Percentiles rank a stretch among this genome's conserved stretches.
Conservation (phyloP, 2,797 vertebrate species). For the Enteromius argenteus region DNA sequence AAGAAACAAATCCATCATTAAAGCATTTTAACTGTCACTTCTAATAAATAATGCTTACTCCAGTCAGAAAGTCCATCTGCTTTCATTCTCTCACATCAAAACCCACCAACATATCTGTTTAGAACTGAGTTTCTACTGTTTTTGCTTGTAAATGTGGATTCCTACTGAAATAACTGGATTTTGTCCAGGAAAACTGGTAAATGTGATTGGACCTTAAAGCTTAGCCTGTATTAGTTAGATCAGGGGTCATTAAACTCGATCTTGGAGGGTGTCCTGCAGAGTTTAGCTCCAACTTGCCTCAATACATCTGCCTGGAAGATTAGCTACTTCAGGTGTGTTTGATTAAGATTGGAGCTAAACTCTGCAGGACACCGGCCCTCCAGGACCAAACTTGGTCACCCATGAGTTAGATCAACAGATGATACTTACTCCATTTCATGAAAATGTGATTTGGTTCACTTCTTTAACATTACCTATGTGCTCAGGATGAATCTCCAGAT, state of each 20-base stretch:
- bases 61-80: not conserved
- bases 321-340: too few relatives aligned
- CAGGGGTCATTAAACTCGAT: not conserved
- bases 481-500: conserved; percentile 81
- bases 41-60: not conserved
- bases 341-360: too few relatives aligned
- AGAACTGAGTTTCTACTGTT: not conserved
- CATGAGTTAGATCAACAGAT: not conserved
- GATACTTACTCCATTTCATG: not conserved
- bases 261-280: too few relatives aligned
- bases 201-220: not conserved
- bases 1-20: not conserved
- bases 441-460: not conserved
- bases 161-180: not conserved
- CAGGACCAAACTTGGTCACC: too few relatives aligned
- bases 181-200: not conserved
- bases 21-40: not conserved
- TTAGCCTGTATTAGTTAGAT: not conserved
- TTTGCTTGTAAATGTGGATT: not conserved
- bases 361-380: too few relatives aligned
- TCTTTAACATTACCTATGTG: conserved; percentile 80
- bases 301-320: too few relatives aligned
- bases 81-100: not conserved
- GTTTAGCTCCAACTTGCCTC: too few relatives aligned
- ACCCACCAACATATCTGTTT: not conserved